These are phyloP conservation scores for Silurus lanzhouensis DNA, from an alignment of 2,797 vertebrate genomes.

Conservation along the genomic window DNA sequence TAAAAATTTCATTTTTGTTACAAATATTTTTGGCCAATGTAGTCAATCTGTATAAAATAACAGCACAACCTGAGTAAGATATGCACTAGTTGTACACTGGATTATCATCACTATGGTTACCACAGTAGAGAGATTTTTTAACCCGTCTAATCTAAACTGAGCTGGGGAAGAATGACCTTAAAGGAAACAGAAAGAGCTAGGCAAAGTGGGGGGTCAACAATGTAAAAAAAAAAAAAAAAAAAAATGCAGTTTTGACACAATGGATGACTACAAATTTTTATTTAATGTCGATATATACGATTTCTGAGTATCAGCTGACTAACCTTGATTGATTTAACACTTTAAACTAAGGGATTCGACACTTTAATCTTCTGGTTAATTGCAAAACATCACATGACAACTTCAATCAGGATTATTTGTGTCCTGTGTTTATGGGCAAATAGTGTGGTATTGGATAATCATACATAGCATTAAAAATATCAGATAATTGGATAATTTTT, in stretches of 20 bases:
- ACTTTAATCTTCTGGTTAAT: not conserved
- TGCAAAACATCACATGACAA: not conserved
- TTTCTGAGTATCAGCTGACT: not conserved
- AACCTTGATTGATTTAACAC: not conserved
- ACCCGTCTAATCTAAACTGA: not conserved
- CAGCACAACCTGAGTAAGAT: not conserved
- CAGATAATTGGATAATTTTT: too few relatives aligned
- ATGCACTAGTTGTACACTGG: not conserved
- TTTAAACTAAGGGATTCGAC: not conserved
- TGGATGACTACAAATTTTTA: not conserved
- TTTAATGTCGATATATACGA: not conserved
- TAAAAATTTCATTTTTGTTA: not conserved
- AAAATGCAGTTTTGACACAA: not conserved
- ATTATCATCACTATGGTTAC: constrained; percentile 24
- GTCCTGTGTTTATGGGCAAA: not conserved
- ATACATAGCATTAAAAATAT: not conserved
- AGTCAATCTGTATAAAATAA: not conserved
- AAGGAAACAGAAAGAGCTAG: not conserved
- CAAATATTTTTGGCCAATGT: not conserved
- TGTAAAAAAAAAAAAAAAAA: not conserved
- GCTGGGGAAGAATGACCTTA: not conserved
- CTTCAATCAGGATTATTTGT: not conserved
- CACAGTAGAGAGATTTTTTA: not conserved
- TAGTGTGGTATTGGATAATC: not conserved
- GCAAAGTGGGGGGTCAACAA: not conserved